Base-by-base conservation (phyloP, 1,140 invertebrate species). In the Oppia nitens region DNA sequence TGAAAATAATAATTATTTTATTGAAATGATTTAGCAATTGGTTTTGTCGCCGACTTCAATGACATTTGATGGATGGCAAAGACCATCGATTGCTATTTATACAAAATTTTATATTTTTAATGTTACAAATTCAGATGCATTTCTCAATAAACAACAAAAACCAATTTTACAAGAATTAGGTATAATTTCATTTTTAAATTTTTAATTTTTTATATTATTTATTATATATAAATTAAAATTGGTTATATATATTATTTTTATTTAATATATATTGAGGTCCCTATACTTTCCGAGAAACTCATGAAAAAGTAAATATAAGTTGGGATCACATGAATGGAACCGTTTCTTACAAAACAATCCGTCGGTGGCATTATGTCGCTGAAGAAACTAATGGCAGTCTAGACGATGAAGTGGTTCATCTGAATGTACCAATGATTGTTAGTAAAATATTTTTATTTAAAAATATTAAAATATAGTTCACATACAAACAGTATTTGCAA, bases 121-220 rank as follows among this genome's bases (percentile, higher is more conserved):
- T 71, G 82, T 93, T 9, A 87, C 85, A 20, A 94, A 94, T 70
- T 83, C 84, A 0, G 82, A 88, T 60, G 87, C 90, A 67, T 86
- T 92, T 68, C 75, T 88, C 2, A 83, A 84, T 68, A 81, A 84
- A 63, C 83, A 83, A 48, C 68, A 54, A 17, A 90, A 87, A 69
- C 87, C 88, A 1, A 74, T 81, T 48, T 72, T 93, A 2, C 77
- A 84, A 49, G 85, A 93, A 70, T 73, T 89, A 53, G 87, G 87
- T 53, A 60, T 63, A 12, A 29, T n/a, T n/a, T n/a, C n/a, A n/a
- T n/a, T n/a, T n/a, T n/a, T n/a, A n/a, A n/a, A n/a, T n/a, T n/a
- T n/a, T n/a, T n/a, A n/a, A n/a, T n/a, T n/a, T n/a, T n/a, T n/a
- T n/a, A n/a, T n/a, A n/a, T n/a, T n/a, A n/a, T n/a, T n/a, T n/a